phyloP scores from a whole-genome alignment of 2,797 vertebrate species.

The Chrysocyon brachyurus region DNA sequence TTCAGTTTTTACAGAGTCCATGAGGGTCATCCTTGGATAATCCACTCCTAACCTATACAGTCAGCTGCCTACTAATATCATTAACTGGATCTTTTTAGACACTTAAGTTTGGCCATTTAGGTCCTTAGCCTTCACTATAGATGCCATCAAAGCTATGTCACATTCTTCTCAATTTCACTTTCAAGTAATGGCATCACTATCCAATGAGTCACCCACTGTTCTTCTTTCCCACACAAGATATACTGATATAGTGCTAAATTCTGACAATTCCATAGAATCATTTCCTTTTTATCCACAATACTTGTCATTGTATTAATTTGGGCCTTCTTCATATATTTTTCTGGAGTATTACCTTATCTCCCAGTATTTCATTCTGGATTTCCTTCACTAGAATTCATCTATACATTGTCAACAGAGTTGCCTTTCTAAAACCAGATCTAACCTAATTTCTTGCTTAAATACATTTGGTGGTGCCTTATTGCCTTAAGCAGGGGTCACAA shows the following conservation, averaged over 20 bases:
- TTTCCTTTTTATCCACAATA: not conserved
- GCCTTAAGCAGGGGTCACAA: not conserved
- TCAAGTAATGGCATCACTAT: not conserved
- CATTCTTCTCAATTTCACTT: not conserved
- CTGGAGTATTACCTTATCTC: not conserved
- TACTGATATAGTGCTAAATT: not conserved
- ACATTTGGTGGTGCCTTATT: not conserved
- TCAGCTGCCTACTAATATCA: not conserved
- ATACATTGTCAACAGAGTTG: not conserved
- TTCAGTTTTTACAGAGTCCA: not conserved
- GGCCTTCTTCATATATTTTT: not conserved
- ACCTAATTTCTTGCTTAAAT: not conserved
- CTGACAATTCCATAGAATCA: not conserved
- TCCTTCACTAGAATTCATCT: not conserved
- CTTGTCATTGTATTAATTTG: not conserved
- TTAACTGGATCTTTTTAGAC: not conserved
- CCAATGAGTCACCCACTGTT: not conserved
- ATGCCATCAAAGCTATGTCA: not conserved
- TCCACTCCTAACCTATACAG: not conserved
- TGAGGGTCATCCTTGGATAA: not conserved
- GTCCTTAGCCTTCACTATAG: not conserved
- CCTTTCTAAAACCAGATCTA: constrained; percentile 43
- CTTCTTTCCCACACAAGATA: not conserved
- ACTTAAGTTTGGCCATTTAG: not conserved
- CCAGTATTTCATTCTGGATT: not conserved